Percentiles rank a stretch among this genome's conserved stretches.
Evolutionary conservation across 2,888 invertebrate species (phyloP).

Genomic region (Cheilosia variabilis): DNA sequence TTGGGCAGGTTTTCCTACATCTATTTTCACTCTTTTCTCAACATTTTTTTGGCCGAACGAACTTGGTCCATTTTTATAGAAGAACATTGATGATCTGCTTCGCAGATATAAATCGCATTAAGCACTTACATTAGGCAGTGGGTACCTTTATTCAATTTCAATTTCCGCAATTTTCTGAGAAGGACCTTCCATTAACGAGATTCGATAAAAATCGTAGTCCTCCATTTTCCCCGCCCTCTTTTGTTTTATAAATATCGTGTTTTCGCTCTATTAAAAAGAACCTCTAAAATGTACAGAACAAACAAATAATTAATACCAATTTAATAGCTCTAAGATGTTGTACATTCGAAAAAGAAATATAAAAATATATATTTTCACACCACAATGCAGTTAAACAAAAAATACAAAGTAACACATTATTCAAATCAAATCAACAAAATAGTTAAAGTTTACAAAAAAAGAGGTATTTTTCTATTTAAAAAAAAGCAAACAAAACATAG

Average conservation of each 20-base stretch:
- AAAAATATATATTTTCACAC: constrained; percentile 70
- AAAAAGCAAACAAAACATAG: constrained; percentile 18
- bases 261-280: too few relatives aligned
- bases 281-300: constrained; percentile 19
- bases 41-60: too few relatives aligned
- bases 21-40: neutral
- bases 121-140: too few relatives aligned
- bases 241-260: neutral
- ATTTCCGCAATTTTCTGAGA: too few relatives aligned
- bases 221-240: neutral
- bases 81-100: too few relatives aligned
- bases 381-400: constrained; percentile 66
- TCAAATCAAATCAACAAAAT: constrained; percentile 61
- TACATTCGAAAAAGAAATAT: constrained; percentile 30
- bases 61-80: too few relatives aligned
- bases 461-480: constrained; percentile 62
- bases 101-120: too few relatives aligned
- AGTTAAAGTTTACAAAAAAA: constrained; percentile 64
- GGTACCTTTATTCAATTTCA: too few relatives aligned
- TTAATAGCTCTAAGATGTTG: constrained; percentile 50
- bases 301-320: constrained; percentile 6
- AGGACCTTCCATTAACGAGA: too few relatives aligned
- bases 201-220: too few relatives aligned
- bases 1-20: neutral
- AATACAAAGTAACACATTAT: constrained; percentile 53